These are phyloP conservation scores for Diabrotica undecimpunctata DNA, from an alignment of 1,140 invertebrate species.

Conservation along the genomic window DNA sequence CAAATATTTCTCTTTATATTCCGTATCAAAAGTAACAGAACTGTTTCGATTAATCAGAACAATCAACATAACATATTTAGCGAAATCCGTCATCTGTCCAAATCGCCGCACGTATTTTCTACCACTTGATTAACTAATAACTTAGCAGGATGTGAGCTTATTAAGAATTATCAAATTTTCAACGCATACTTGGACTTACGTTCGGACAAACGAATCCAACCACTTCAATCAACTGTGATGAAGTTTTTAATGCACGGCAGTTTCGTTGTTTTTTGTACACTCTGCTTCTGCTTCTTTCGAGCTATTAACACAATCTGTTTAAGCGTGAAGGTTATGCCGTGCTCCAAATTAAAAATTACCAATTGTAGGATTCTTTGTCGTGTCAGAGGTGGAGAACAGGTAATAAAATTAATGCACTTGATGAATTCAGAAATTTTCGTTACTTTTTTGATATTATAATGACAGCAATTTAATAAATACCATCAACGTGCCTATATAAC, in stretches of 20 bases:
- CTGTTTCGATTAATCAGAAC: no score
- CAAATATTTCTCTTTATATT: no score
- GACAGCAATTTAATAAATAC: no score
- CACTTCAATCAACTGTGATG: conserved; percentile 22
- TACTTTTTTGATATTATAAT: no score
- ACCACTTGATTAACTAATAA: background rate
- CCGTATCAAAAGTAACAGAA: no score
- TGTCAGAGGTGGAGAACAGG: no score
- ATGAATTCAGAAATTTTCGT: no score
- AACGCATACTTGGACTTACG: conserved; percentile 10
- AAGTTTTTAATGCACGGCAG: conserved; percentile 3
- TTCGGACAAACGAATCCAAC: background rate
- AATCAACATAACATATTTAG: no score
- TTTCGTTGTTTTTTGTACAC: background rate
- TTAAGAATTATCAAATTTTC: conserved; percentile 8
- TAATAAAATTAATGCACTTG: no score
- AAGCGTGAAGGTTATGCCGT: conserved; percentile 21
- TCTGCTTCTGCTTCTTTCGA: background rate
- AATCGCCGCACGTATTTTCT: background rate
- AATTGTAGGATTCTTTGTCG: conserved; percentile 1
- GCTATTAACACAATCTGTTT: conserved; percentile 22
- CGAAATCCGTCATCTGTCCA: background rate
- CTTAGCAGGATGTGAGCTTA: background rate
- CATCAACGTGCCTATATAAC: no score
- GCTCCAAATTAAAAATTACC: conserved; percentile 25